Base-by-base conservation (phyloP, 2,888 invertebrate species). In the Argyra leucocephala region DNA sequence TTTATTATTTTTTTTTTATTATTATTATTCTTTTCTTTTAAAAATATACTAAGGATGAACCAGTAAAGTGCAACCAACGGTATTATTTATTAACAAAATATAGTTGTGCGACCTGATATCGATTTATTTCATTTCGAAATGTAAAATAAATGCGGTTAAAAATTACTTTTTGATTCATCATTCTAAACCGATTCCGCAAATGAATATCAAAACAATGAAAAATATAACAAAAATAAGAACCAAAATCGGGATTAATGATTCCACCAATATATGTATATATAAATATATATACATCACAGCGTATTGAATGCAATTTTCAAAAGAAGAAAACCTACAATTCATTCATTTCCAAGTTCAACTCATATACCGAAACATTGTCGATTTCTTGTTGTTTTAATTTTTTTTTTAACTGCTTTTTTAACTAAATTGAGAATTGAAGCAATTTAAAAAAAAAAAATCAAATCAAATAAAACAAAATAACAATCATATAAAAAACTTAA, bases 11-110 rank as follows among this genome's bases (percentile, higher is more conserved):
- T n/a, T n/a, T n/a, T n/a, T n/a, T n/a, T n/a, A n/a, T n/a, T n/a
- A n/a, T n/a, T n/a, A n/a, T n/a, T n/a, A n/a, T n/a, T n/a, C n/a
- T n/a, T n/a, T n/a, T n/a, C n/a, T n/a, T n/a, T n/a, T n/a, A n/a
- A n/a, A n/a, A 31, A 31, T 31, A 31, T 10, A 7, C 31, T 7
- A 7, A 31, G 31, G 31, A 48, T n/a, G 18, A 48, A 48, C 48
- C 48, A 48, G 48, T 48, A 48, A 48, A 48, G 48, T 48, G 48
- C 48, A 48, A 48, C 48, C 48, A 48, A 48, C 48, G 48, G 48
- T 48, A 48, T 48, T 48, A 18, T 18, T 48, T 48, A 48, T 48
- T 18, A 15, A 48, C 12, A 48, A 48, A 48, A 48, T 15, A 48
- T 48, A 48, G 48, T 48, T 48, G 48, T 48, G 48, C 15, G 18